Evolutionary conservation across 2,113 vertebrate species (phyloP).

Genomic region (Lethenteron camtschaticum): DNA sequence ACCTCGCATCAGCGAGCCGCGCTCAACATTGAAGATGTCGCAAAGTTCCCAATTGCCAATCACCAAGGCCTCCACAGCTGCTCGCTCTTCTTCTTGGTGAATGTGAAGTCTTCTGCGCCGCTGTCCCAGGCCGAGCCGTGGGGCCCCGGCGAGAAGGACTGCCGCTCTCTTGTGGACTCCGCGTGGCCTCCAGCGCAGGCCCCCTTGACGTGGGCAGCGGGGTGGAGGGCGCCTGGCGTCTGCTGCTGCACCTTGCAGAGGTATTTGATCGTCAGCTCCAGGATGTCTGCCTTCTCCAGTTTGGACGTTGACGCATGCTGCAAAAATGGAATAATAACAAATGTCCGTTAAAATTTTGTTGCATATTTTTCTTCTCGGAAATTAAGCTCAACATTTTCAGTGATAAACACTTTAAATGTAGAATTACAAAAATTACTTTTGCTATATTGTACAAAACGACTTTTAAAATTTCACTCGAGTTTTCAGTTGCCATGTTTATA

Average conservation of each 20-base stretch:
- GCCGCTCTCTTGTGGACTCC: background rate
- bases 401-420: too few relatives aligned
- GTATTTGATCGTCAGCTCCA: slow-evolving; percentile 2
- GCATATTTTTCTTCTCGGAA: too few relatives aligned
- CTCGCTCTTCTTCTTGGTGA: background rate
- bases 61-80: background rate
- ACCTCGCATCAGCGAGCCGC: too few relatives aligned
- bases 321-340: background rate
- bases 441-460: too few relatives aligned
- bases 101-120: background rate
- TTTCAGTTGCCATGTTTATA: too few relatives aligned
- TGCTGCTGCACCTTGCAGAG: background rate
- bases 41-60: background rate
- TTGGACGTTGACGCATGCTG: background rate
- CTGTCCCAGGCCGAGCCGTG: background rate
- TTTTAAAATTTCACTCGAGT: too few relatives aligned
- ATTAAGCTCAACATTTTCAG: too few relatives aligned
- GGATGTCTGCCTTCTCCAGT: slow-evolving; percentile 2
- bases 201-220: background rate
- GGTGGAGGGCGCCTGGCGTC: background rate
- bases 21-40: too few relatives aligned
- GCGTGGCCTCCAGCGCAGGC: background rate
- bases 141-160: background rate
- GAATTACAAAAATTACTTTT: too few relatives aligned
- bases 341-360: background rate